Base-by-base conservation (phyloP, 2,797 vertebrate species). In the Danio choprae region DNA sequence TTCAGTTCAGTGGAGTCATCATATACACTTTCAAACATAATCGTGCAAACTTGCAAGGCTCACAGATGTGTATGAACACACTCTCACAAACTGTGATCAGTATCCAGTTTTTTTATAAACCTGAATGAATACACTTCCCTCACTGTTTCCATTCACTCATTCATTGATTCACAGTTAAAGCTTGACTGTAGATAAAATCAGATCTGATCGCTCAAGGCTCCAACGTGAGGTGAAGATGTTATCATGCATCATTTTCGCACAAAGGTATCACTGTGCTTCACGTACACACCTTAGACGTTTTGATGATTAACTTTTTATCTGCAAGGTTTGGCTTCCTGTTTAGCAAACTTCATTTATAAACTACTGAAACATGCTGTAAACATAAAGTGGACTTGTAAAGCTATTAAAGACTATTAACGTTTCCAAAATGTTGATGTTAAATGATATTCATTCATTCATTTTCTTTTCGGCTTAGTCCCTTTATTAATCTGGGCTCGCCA, bases 241-340 rank as follows among this genome's bases (percentile, higher is more conserved):
- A 72, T 77, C 81, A 69, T 46, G 20, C 48, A 74, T 77, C 15
- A 65, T 64, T 76, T 74, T 15, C 75, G 16, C 38, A 81, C 70
- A 81, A 79, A 67, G 43, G 55, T 55, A 62, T 40, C 46, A 46
- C 71, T 83, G 78, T 84, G 44, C 72, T 65, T 63, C 46, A 55
- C 8, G 0, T 20, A 56, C 18, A 76, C 71, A 75, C 64, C 64
- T 83, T 48, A 18, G 20, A 67, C 22, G 43, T 64, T 73, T 46
- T 2, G 3, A 64, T 18, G 40, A 77, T 80, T 64, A 55, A 69
- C 38, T 63, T 2, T 67, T 36, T 77, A 46, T 80, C 59, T 82
- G 20, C 48, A 43, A 58, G 41, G 29, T 22, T 69, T 59, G 53
- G 51, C 50, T 48, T 78, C 64, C 41, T 68, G 62, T 77, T 77